Evolutionary conservation across 2,888 invertebrate genomes (phyloP).

Genomic region (Brachynemurus nebulosus): DNA sequence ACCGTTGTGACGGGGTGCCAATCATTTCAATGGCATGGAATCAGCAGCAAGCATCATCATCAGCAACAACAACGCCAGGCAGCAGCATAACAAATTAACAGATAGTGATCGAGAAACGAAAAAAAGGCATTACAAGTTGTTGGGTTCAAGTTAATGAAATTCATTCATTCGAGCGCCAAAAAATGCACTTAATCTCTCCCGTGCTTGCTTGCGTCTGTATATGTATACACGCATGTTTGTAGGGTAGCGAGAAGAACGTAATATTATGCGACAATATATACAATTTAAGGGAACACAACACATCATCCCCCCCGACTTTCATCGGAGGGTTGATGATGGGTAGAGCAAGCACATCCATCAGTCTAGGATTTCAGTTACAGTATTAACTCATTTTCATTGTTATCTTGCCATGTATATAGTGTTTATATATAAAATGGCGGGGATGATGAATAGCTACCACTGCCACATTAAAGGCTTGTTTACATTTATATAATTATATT

Average conservation of each 20-base stretch:
- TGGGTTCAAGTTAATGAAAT: constrained; percentile 8
- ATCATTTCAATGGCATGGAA: too few relatives aligned
- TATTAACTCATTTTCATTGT: constrained; percentile 33
- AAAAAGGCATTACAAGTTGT: constrained; percentile 6
- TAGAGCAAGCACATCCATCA: constrained; percentile 6
- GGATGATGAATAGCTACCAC: too few relatives aligned
- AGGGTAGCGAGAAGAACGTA: background rate
- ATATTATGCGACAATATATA: background rate
- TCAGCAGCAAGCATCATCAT: too few relatives aligned
- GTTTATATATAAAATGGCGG: constrained; percentile 4
- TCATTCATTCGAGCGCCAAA: constrained; percentile 9
- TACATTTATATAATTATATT: too few relatives aligned
- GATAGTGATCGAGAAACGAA: background rate
- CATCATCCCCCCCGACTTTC: background rate
- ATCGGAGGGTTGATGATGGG: background rate
- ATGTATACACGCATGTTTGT: too few relatives aligned
- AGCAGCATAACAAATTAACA: constrained; percentile 5
- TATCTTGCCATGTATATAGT: constrained; percentile 16
- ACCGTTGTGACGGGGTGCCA: too few relatives aligned
- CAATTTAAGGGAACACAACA: background rate
- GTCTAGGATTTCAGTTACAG: constrained; percentile 8
- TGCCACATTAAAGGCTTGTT: background rate
- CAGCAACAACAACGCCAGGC: too few relatives aligned
- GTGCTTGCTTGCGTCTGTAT: too few relatives aligned
- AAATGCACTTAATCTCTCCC: constrained; percentile 17